Base-by-base conservation (phyloP, 2,113 vertebrate genomes). In the Cettia cetti region DNA sequence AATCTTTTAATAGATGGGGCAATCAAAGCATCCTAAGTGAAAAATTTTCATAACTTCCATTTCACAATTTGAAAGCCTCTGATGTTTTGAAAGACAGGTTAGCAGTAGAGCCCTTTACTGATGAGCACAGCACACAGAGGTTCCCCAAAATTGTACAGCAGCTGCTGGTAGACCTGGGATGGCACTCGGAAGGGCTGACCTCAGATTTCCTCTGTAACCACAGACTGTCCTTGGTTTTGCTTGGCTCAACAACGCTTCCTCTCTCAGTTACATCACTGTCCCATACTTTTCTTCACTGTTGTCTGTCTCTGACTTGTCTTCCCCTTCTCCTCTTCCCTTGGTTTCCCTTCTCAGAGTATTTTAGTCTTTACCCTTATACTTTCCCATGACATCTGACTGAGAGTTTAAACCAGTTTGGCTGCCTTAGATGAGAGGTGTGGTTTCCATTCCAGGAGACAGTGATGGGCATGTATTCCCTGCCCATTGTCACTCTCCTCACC, bases 81-180 rank as follows among this genome's bases (percentile, higher is more conserved):
- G 69, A 76, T 79, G 70, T 76, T 94, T 40, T 84, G 40, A 56
- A 61, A 72, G 81, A 63, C 23, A 39, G 31, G 26, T 50, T 92
- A 37, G n/a, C 69, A 88, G 23, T 17, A 60, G 30, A 56, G 49
- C 33, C 30, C 28, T 75, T 84, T 77, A 50, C 30, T 54, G 23
- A 53, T 17, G 45, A 57, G 56, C 3, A 1, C 26, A 82, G 53
- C 49, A 72, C 0, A 0, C 0, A 0, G 40, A 81, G 21, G 35
- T 61, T 90, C 44, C 63, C 37, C 82, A 61, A 37, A 82, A 53
- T 69, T 15, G 2, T 2, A 6, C 47, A 83, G 86, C 66, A 89
- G 64, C 52, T 94, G 42, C 60, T 86, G 56, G 4, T 71, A 79
- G 76, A 63, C 59, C 86, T 81, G 47, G 39, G 31, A 35, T 70